phyloP scores from a whole-genome alignment of 1,140 invertebrate genomes.

The Rhizoglyphus robini region DNA sequence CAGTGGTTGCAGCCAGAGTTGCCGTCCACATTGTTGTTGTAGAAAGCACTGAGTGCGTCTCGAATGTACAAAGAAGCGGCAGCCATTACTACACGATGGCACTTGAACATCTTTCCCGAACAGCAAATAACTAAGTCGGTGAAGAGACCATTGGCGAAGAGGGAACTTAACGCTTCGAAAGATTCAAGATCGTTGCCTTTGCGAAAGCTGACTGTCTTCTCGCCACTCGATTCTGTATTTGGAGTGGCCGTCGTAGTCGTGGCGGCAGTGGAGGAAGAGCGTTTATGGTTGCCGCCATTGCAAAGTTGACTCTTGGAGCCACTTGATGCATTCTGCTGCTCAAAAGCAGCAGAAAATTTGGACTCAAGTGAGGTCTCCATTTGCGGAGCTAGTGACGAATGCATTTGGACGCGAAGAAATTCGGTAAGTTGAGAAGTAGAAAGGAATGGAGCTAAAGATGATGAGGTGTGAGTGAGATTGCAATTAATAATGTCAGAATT shows the following conservation, averaged over 20 bases:
- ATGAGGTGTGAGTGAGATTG: too few species aligned
- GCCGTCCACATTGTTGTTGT: conserved; percentile 11
- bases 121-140: conserved; percentile 21
- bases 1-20: conserved; percentile 14
- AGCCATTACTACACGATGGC: conserved; percentile 21
- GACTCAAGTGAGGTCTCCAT: conserved; percentile 18
- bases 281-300: conserved; percentile 5
- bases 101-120: conserved; percentile 18
- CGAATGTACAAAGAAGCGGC: conserved; percentile 17
- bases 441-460: too few species aligned
- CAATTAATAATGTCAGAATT: too few species aligned
- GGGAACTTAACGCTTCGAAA: conserved; percentile 18
- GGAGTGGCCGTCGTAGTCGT: not conserved
- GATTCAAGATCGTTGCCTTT: conserved; percentile 20
- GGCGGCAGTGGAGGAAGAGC: not conserved
- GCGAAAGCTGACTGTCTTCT: conserved; percentile 19
- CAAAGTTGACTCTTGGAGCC: not conserved
- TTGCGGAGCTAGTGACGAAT: conserved; percentile 17
- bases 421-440: too few species aligned
- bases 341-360: conserved; percentile 20
- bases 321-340: not conserved
- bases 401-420: conserved; percentile 13
- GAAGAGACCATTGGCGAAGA: conserved; percentile 20
- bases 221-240: not conserved
- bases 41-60: conserved; percentile 17